Base-by-base conservation (phyloP, 1,140 invertebrate genomes). In the Oedothorax gibbosus region DNA sequence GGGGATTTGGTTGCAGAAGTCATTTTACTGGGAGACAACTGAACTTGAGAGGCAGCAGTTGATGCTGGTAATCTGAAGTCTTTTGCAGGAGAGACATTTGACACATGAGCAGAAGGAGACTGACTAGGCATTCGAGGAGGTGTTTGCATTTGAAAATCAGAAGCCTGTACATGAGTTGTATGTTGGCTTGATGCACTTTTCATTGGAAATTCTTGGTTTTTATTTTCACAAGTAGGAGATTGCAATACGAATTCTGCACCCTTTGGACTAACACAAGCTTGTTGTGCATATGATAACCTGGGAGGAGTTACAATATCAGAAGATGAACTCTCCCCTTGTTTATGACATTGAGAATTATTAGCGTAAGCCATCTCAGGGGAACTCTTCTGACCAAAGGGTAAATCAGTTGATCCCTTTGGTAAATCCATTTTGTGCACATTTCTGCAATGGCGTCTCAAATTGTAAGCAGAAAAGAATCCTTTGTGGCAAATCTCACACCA, bases 391-490 rank as follows among this genome's bases (percentile, higher is more conserved):
- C 72, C 72, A 50, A 84, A 84, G n/a, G 81, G 81, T 50, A 84
- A 51, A 66, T 84, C 81, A 49, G 81, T 75, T 12, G 81, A 64
- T 14, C 81, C 81, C 68, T 35, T 84, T 18, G 81, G 81, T 14
- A 84, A 50, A 60, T 71, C 51, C 75, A 83, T 84, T 66, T 86
- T 86, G 51, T 86, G 85, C 0, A 86, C 85, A 83, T 86, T 86
- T 66, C 78, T 82, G 7, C 76, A 83, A 72, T 86, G 85, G 18
- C 85, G 18, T 20, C 85, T 77, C 8, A 86, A 35, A 53, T 86
- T 86, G 64, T 86, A 86, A 14, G 85, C 85, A 60, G 85, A 86
- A 66, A 77, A 86, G 49, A 86, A 86, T 21, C 85, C 80, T 53
- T 80, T 82, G 12, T 60, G 64, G 18, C 85, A 86, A 15, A 83